A percentile compares a stretch with the other conserved stretches of the same genome.
phyloP scores from a whole-genome alignment of 1,140 invertebrate genomes.

The Ceratosolen fusciceps region DNA sequence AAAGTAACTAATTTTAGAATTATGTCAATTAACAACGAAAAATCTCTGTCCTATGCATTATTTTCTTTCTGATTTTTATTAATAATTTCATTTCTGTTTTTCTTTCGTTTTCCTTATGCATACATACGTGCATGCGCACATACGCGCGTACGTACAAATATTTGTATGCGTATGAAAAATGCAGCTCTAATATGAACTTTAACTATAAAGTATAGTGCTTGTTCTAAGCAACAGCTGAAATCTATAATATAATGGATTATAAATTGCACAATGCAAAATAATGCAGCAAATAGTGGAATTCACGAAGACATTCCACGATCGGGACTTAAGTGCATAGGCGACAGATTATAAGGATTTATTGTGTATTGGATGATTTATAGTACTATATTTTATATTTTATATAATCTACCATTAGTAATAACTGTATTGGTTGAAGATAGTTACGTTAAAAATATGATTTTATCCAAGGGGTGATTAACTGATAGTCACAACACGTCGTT shows the following conservation, averaged over 20 bases:
- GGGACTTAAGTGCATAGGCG: constrained; percentile 70
- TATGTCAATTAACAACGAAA: constrained; percentile 62
- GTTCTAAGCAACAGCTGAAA: constrained; percentile 65
- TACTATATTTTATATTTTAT: constrained; percentile 71
- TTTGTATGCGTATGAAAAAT: constrained; percentile 35
- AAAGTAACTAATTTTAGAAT: constrained; percentile 40
- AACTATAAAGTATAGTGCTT: constrained; percentile 65
- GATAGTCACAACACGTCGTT: constrained; percentile 64
- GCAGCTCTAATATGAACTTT: constrained; percentile 63
- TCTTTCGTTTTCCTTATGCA: background rate
- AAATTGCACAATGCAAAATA: constrained; percentile 59
- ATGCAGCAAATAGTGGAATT: constrained; percentile 67
- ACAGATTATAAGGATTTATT: constrained; percentile 59
- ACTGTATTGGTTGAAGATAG: constrained; percentile 65
- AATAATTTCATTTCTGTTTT: constrained; percentile 6
- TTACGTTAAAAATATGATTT: constrained; percentile 64
- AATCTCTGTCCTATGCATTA: constrained; percentile 58
- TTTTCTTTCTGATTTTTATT: constrained; percentile 36
- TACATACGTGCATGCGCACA: background rate
- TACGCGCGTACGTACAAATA: background rate
- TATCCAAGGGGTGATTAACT: constrained; percentile 64
- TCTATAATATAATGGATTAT: constrained; percentile 62
- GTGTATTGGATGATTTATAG: constrained; percentile 64
- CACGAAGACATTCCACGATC: constrained; percentile 70
- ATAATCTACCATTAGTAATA: constrained; percentile 64